Base-by-base conservation (phyloP, 2,113 vertebrate species). In the Alligator mississippiensis region DNA sequence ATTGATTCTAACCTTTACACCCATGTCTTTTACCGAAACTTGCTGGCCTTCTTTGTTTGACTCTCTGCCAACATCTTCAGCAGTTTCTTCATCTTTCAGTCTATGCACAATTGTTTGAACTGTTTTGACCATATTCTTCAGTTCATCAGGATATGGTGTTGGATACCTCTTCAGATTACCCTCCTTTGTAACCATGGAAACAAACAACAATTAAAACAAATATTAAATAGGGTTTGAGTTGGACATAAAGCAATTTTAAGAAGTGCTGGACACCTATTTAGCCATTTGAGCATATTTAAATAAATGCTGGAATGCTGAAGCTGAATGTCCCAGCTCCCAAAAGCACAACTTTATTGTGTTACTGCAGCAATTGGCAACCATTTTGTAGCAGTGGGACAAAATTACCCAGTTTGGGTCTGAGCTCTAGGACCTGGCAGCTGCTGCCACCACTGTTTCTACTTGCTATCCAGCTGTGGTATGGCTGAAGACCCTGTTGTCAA, bases 111-210 rank as follows among this genome's bases (percentile, higher is more conserved):
- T 99, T 8, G 98, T 99, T 97, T 99, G 99, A 68, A 99, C 99
- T 3, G 99, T 99, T 98, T 99, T 99, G 82, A 99, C 99, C 99
- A 99, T 99, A 98, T 99, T 99, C 97, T 99, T 99, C 97, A 99
- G 97, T 95, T 99, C 99, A 84, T 99, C 99, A 28, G 99, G 99
- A 94, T 99, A 99, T 1, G 99, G 99, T 14, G 99, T 99, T 30
- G 99, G 99, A 54, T 99, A 99, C 64, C 99, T 99, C 97, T 99
- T 99, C 97, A 99, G 98, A 97, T 99, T 99, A 38, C 99, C 99
- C 95, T 99, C 99, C 99, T 99, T 92, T 14, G 70, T 13, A 89
- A 94, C 2, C 96, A 88, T 72, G 57, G 62, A 94, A 94, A 61
- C 80, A 66, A 90, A 17, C 63, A 84, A 3, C 89, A 72, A 85